A percentile compares a stretch with the other conserved stretches of the same genome.
Conservation (phyloP, 2,113 vertebrate genomes). For the Girardinichthys multiradiatus region DNA sequence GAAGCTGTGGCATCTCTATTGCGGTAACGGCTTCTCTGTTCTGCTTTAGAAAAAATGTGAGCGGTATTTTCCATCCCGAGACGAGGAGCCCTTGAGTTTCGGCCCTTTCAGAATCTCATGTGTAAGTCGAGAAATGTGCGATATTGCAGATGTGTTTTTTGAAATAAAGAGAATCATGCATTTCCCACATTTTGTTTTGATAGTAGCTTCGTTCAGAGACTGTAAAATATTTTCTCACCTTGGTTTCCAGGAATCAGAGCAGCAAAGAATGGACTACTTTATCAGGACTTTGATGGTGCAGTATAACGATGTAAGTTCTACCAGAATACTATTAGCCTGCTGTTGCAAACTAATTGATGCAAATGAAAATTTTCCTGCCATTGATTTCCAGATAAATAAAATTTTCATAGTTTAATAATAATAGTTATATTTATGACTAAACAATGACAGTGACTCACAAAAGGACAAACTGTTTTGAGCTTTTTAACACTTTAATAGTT, state of each 20-base stretch:
- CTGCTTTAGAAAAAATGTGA: conserved; percentile 96
- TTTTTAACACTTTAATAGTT: too few relatives aligned
- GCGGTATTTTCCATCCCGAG: conserved; percentile 89
- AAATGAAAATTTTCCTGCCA: too few relatives aligned
- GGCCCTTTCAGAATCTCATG: conserved; percentile 95
- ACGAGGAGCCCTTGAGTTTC: conserved; percentile 89
- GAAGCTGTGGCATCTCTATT: conserved; percentile 42
- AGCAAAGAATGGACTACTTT: conserved; percentile 92
- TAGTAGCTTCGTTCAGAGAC: conserved; percentile 2
- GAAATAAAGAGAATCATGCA: not conserved
- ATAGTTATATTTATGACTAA: too few relatives aligned
- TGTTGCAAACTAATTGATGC: not conserved
- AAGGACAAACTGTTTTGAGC: too few relatives aligned
- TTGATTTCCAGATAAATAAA: too few relatives aligned
- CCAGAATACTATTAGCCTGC: not conserved
- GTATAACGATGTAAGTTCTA: conserved; percentile 89
- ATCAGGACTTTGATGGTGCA: conserved; percentile 91
- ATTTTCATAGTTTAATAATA: too few relatives aligned
- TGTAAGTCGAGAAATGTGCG: conserved; percentile 83
- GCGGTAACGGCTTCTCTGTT: conserved; percentile 48
- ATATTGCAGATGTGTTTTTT: conserved; percentile 15
- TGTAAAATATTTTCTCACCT: conserved; percentile 3
- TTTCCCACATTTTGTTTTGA: conserved; percentile 43
- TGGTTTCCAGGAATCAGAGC: conserved; percentile 88
- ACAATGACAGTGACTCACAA: too few relatives aligned